Percentiles rank a stretch among this genome's conserved stretches.
Evolutionary conservation across 2,797 vertebrate genomes (phyloP).

Genomic region (Loriculus beryllinus): DNA sequence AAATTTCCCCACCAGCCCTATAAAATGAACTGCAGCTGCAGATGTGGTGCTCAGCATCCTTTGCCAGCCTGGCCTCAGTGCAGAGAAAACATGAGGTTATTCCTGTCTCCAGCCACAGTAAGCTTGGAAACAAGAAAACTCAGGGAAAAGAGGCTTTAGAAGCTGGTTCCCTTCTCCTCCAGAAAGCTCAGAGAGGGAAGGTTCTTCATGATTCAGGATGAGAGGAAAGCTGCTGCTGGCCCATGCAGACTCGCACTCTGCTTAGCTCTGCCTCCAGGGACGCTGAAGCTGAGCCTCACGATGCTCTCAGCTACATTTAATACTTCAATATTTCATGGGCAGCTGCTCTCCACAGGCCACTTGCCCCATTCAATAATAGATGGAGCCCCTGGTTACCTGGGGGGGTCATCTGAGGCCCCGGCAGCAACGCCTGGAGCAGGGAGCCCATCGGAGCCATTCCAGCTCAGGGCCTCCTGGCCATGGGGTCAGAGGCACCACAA

Average conservation of each 20-base stretch:
- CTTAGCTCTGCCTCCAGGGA: constrained; percentile 34
- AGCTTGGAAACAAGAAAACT: not conserved
- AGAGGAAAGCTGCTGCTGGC: not conserved
- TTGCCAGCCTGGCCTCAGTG: not conserved
- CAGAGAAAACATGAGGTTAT: not conserved
- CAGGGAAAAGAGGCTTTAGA: not conserved
- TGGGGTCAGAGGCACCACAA: not conserved
- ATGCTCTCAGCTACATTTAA: constrained; percentile 52
- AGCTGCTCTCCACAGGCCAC: constrained; percentile 51
- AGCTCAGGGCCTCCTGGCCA: not conserved
- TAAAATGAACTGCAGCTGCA: not conserved
- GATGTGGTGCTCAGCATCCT: not conserved
- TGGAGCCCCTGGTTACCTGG: constrained; percentile 27
- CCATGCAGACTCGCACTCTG: not conserved
- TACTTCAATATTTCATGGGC: constrained; percentile 72
- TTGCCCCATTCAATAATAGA: constrained; percentile 66
- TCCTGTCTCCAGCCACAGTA: not conserved
- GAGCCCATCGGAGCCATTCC: not conserved
- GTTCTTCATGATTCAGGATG: constrained; percentile 31
- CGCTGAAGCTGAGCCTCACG: constrained; percentile 13
- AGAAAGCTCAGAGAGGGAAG: not conserved
- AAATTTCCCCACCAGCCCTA: not conserved
- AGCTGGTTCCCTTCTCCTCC: not conserved
- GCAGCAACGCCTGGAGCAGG: not conserved
- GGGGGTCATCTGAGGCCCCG: constrained; percentile 46